phyloP scores from a whole-genome alignment of 1,140 invertebrate genomes.

The Eriocheir sinensis region DNA sequence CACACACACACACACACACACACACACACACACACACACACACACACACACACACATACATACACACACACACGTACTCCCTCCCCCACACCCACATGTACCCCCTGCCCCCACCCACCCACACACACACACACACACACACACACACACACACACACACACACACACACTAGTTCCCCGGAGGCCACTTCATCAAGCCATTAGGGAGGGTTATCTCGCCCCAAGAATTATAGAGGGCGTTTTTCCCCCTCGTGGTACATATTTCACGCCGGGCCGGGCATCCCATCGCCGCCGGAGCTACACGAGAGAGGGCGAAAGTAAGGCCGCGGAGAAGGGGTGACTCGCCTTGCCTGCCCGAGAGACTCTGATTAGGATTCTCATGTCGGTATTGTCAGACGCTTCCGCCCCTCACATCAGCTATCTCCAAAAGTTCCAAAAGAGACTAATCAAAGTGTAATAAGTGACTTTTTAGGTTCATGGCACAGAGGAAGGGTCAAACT shows the following conservation, averaged over 20 bases:
- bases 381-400: too few species aligned
- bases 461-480: too few species aligned
- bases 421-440: too few species aligned
- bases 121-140: slow-evolving; percentile 5
- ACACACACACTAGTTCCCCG: background rate
- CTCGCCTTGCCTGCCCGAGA: too few species aligned
- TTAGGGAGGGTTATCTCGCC: slow-evolving; percentile 13
- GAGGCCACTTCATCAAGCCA: background rate
- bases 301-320: background rate
- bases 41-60: background rate
- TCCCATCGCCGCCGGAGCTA: background rate
- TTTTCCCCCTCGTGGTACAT: slow-evolving; percentile 10
- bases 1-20: background rate
- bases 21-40: background rate
- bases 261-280: background rate
- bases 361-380: too few species aligned
- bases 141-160: background rate
- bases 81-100: too few species aligned
- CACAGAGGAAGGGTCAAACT: too few species aligned
- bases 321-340: too few species aligned
- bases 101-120: too few species aligned
- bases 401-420: background rate
- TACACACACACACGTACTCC: too few species aligned
- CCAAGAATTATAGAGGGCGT: slow-evolving; percentile 23
- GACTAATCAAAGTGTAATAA: too few species aligned